A percentile compares a stretch with the other conserved stretches of the same genome.
Evolutionary conservation across 1,140 invertebrate species (phyloP).

Genomic region (Habropoda laboriosa): DNA sequence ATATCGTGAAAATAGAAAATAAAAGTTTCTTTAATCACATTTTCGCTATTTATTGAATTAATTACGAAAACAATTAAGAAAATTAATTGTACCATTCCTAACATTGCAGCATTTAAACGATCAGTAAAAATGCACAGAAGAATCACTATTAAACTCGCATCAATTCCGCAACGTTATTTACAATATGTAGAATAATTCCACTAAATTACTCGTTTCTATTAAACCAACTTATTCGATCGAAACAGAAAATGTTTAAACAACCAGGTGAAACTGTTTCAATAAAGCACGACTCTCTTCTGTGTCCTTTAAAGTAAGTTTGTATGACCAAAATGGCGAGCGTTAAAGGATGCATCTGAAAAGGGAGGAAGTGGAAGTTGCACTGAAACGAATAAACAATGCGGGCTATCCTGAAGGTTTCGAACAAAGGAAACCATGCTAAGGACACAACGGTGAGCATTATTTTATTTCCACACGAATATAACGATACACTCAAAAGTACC

Average conservation of each 20-base stretch:
- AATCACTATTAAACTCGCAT: no score
- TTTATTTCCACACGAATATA: not conserved
- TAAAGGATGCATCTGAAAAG: not conserved
- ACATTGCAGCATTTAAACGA: no score
- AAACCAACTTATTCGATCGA: no score
- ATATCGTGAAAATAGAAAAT: no score
- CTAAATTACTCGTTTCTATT: not conserved
- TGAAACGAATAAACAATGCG: constrained; percentile 15
- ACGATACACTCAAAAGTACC: not conserved
- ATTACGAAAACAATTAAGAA: no score
- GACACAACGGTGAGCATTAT: not conserved
- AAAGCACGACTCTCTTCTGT: not conserved
- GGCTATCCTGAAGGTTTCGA: not conserved
- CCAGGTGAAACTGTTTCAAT: not conserved
- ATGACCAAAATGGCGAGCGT: not conserved
- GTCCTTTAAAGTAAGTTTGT: no score
- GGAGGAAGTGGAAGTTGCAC: not conserved
- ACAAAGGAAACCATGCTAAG: not conserved
- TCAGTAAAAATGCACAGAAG: no score
- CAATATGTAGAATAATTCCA: not conserved
- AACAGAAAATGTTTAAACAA: not conserved
- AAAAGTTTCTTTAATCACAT: no score
- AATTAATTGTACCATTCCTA: no score
- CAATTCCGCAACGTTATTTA: not conserved
- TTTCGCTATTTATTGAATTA: no score